Conservation (phyloP, 2,797 vertebrate genomes). For the Mormyrops boulengeri region DNA sequence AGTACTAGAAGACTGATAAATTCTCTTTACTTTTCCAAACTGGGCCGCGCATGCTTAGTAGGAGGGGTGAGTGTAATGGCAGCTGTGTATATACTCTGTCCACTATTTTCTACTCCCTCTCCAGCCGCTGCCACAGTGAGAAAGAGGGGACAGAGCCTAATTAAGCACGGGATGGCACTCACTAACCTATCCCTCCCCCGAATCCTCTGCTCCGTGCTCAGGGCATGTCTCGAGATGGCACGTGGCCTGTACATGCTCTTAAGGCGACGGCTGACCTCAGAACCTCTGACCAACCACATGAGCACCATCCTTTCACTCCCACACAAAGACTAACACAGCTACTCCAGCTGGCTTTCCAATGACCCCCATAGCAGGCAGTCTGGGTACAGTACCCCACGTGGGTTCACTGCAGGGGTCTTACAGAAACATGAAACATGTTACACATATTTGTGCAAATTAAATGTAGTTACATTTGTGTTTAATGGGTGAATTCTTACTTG, state of each 20-base stretch:
- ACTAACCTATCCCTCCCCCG: neutral
- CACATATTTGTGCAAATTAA: neutral
- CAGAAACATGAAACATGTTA: neutral
- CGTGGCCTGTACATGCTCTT: conserved; percentile 1
- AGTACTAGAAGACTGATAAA: neutral
- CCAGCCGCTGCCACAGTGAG: conserved; percentile 10
- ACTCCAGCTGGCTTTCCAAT: neutral
- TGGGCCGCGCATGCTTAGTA: conserved; percentile 20
- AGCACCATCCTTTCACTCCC: neutral
- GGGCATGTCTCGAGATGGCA: neutral
- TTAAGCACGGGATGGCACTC: conserved; percentile 14
- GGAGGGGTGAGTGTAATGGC: conserved; percentile 18
- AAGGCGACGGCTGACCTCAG: conserved; percentile 5
- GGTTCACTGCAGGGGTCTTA: neutral
- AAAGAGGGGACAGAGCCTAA: conserved; percentile 8
- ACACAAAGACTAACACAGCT: neutral
- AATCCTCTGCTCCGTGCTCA: neutral
- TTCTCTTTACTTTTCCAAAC: neutral
- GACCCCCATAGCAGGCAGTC: neutral
- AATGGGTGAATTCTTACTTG: neutral
- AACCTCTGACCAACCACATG: neutral
- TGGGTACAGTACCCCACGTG: neutral
- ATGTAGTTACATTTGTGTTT: neutral
- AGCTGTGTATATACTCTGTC: conserved; percentile 18
- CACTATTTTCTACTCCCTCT: conserved; percentile 16